A percentile compares a stretch with the other conserved stretches of the same genome.
phyloP scores from a whole-genome alignment of 2,888 invertebrate species.

The Amphipoea oculea region DNA sequence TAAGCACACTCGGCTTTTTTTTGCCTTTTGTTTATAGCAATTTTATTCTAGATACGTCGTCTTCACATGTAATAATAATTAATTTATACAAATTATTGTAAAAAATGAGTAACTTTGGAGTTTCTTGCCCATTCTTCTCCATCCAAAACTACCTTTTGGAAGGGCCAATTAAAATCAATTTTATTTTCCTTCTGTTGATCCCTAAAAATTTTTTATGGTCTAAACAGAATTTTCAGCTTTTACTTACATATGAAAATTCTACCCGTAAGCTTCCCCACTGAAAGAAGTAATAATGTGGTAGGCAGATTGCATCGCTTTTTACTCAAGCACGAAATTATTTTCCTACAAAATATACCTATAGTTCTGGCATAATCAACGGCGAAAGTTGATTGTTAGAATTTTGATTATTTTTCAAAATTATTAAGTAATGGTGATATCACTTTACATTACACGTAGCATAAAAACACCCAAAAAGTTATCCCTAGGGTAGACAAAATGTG shows the following conservation, averaged over 20 bases:
- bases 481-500: neutral
- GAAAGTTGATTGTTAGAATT: no score
- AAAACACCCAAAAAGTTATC: neutral
- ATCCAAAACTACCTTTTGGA: neutral
- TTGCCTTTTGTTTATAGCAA: neutral
- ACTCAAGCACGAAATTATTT: neutral
- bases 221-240: neutral
- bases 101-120: no score
- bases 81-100: no score
- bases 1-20: no score
- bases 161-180: neutral
- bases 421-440: no score
- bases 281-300: neutral
- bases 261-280: neutral
- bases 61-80: no score
- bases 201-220: no score
- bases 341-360: no score
- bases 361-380: no score
- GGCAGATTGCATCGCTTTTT: neutral
- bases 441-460: neutral
- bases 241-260: no score
- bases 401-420: no score
- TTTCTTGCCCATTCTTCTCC: no score
- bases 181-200: neutral
- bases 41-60: neutral